Evolutionary conservation across 2,888 invertebrate genomes (phyloP), one percentile per base, ranked within the genome.

Genomic region (Thymelicus sylvestris): DNA sequence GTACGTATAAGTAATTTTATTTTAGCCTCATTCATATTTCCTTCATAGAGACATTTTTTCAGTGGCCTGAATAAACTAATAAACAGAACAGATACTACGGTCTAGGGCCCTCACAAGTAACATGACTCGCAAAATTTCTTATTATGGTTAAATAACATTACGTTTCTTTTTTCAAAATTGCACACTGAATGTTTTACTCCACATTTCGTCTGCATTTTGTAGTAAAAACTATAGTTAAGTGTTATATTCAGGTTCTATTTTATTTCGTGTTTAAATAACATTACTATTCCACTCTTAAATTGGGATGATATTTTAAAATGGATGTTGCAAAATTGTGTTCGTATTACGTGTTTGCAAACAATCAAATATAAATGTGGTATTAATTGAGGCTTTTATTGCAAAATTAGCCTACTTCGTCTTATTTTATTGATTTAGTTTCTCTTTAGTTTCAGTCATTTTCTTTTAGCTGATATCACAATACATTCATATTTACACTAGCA

Each of bases 321-420:
- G 15, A 38, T 24, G 68, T 71, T 74, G 78, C 74, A 74, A 61
- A 74, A 74, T 85, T 87, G 87, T 89, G 88, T 88, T 88, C 88
- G 87, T 87, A 87, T 86, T 81, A 83, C 85, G 77, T 79, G 74
- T 75, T 77, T 80, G 81, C 80, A 78, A 77, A 76, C 76, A 80
- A 77, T 73, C 70, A 73, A 73, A 73, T 73, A 74, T 76, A 76
- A 73, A 71, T 76, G 77, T 77, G 78, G 72, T 67, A 66, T 55
- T 59, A 66, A 60, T 47, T 41, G 15, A 64, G 60, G 47, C 59
- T 64, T 69, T 41, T 7, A 63, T 59, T 57, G 48, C 48, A 65
- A 64, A 50, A 44, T 12, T 61, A 64, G 24, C 59, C 59, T 64
- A 63, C n/a, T 50, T 60, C n/a, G 47, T 67, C 31, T 7, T 52